Percentiles rank a stretch among this genome's conserved stretches.
Evolutionary conservation across 2,888 invertebrate species (phyloP).

Genomic region (Kryphioiulus occultus): DNA sequence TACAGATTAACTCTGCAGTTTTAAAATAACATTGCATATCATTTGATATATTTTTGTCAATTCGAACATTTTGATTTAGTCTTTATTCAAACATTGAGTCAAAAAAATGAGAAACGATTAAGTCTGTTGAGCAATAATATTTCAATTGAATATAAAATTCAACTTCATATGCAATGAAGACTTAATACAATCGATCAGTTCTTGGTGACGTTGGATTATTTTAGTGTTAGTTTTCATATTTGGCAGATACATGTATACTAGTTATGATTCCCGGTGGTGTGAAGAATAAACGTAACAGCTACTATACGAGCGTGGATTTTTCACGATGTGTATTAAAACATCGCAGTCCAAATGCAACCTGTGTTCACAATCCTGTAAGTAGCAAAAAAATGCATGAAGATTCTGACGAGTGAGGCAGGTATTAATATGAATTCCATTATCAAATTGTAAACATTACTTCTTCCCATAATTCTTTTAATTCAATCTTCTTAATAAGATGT

Average conservation of each 20-base stretch:
- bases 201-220: background rate
- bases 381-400: constrained; percentile 3
- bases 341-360: constrained; percentile 42
- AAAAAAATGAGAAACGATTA: too few species aligned
- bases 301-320: background rate
- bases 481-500: constrained; percentile 47
- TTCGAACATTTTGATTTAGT: too few species aligned
- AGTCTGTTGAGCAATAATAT: too few species aligned
- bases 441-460: constrained; percentile 50
- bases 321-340: constrained; percentile 45
- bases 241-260: background rate
- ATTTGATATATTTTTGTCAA: too few species aligned
- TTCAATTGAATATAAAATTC: too few species aligned
- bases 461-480: constrained; percentile 48
- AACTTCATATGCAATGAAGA: too few species aligned
- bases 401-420: background rate
- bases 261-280: background rate
- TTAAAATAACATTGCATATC: too few species aligned
- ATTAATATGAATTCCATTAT: background rate
- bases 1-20: too few species aligned
- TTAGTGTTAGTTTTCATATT: background rate
- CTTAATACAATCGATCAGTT: too few species aligned
- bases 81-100: too few species aligned
- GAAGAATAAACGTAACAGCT: constrained; percentile 39
- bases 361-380: constrained; percentile 45